Evolutionary conservation across 2,797 vertebrate species (phyloP).

Genomic region (Agapornis canus): DNA sequence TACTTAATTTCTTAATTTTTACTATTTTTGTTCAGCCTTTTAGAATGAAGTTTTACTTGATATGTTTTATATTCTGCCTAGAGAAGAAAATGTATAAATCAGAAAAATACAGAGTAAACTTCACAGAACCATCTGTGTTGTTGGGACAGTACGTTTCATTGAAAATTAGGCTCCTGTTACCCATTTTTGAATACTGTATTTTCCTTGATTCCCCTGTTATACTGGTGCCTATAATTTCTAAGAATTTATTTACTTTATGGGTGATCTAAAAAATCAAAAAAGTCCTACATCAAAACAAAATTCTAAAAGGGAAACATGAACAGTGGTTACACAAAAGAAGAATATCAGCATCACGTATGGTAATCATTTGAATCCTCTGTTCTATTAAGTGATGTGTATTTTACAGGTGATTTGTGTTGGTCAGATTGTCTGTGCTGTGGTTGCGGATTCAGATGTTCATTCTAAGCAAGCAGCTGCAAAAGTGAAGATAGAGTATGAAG

Average conservation of each 20-base stretch:
- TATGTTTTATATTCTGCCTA: neutral
- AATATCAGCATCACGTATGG: neutral
- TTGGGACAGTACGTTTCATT: neutral
- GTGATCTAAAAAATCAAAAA: neutral
- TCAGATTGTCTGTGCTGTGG: constrained; percentile 77
- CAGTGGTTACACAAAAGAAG: neutral
- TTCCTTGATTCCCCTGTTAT: neutral
- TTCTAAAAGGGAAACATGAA: neutral
- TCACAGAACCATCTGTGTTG: neutral
- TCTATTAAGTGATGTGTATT: neutral
- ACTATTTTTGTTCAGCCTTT: neutral
- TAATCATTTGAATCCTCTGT: neutral
- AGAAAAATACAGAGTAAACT: neutral
- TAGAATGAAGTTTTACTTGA: neutral
- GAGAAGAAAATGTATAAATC: neutral
- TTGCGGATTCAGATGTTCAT: constrained; percentile 70
- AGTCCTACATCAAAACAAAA: neutral
- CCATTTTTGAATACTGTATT: neutral
- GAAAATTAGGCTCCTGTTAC: neutral
- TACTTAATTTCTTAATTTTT: neutral
- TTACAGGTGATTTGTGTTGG: constrained; percentile 78
- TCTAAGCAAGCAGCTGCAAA: constrained; percentile 72
- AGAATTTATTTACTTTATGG: neutral
- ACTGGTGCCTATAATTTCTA: neutral
- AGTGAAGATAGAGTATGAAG: constrained; percentile 76